A percentile compares a stretch with the other conserved stretches of the same genome.
Evolutionary conservation across 2,113 vertebrate species (phyloP).

Genomic region (Eonycteris spelaea): DNA sequence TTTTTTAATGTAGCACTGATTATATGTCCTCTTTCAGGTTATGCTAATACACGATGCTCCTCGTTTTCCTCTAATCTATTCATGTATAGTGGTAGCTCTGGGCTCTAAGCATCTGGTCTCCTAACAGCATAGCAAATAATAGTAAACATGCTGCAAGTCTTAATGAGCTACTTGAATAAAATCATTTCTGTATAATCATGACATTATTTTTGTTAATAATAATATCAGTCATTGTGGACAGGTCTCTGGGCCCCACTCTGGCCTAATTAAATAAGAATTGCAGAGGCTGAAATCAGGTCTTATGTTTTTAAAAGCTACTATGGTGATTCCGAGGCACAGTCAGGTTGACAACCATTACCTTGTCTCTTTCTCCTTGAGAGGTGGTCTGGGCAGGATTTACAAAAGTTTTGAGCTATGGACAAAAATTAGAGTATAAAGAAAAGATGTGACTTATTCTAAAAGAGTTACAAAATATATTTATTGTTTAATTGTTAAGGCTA

Average conservation of each 20-base stretch:
- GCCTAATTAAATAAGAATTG: neutral
- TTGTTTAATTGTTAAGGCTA: neutral
- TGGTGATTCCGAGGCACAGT: neutral
- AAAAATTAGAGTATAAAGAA: neutral
- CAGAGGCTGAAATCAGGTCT: neutral
- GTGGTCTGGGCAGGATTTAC: neutral
- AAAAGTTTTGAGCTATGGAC: neutral
- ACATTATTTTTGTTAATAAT: neutral
- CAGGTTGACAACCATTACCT: neutral
- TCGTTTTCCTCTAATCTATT: neutral
- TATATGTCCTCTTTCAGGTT: neutral
- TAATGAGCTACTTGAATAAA: neutral
- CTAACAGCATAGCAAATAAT: constrained; percentile 19
- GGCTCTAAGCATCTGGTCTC: constrained; percentile 14
- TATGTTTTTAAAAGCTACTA: neutral
- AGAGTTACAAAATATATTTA: neutral
- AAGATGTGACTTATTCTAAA: neutral
- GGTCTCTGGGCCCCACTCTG: neutral
- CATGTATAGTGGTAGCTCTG: neutral
- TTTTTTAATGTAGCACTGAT: neutral
- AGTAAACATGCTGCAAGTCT: neutral
- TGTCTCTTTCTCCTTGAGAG: neutral
- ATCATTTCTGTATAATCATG: neutral
- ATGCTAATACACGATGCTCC: neutral
- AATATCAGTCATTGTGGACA: neutral